A percentile compares a stretch with the other conserved stretches of the same genome.
These are phyloP conservation scores for Calyptomena viridis DNA, from an alignment of 2,113 vertebrate genomes.

Conservation along the genomic window DNA sequence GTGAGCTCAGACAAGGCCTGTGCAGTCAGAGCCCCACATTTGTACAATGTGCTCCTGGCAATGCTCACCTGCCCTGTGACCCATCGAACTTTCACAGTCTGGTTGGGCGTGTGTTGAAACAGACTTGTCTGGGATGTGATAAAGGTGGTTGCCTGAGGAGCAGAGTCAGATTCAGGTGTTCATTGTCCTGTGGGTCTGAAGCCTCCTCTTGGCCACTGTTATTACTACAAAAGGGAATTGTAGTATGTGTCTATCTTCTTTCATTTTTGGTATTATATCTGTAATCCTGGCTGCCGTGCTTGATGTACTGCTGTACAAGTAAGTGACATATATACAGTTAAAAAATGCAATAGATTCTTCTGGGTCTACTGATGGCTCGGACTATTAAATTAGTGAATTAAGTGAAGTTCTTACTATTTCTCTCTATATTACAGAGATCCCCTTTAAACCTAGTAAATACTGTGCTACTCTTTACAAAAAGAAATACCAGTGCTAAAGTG, in stretches of 20 bases:
- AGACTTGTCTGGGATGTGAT: background rate
- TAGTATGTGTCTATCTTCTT: rapidly evolving
- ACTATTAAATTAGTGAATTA: background rate
- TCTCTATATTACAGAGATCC: background rate
- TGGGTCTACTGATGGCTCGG: no score
- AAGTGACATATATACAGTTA: background rate
- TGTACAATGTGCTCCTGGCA: background rate
- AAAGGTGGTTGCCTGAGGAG: background rate
- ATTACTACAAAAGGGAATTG: background rate
- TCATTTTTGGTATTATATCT: background rate
- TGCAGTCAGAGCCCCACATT: rapidly evolving
- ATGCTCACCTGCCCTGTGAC: background rate
- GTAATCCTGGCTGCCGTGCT: background rate
- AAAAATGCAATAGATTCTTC: background rate
- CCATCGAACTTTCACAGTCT: rapidly evolving
- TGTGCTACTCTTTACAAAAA: background rate
- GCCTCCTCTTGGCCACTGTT: background rate
- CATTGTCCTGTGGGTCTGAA: background rate
- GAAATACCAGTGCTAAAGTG: background rate
- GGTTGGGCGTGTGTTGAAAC: background rate
- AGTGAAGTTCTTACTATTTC: background rate
- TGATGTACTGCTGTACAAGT: background rate
- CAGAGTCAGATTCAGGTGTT: background rate
- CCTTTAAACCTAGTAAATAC: background rate
- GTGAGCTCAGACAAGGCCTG: rapidly evolving